Conservation (phyloP, 1,140 invertebrate genomes). For the Solenopsis invicta region DNA sequence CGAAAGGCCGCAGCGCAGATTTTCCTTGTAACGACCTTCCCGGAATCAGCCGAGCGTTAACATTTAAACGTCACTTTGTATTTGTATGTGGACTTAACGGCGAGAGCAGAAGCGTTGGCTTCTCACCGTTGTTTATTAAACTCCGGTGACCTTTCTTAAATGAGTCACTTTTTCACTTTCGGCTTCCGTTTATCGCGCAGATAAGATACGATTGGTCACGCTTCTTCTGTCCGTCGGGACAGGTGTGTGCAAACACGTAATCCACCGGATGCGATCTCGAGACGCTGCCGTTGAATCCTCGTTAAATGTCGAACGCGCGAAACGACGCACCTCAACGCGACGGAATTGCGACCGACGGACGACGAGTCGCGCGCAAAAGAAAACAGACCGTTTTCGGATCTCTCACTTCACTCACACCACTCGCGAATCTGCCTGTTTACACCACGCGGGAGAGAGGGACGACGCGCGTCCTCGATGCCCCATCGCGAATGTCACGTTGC, state of each 20-base stretch:
- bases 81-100: too few species aligned
- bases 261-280: neutral
- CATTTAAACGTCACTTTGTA: neutral
- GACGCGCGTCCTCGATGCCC: neutral
- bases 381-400: too few species aligned
- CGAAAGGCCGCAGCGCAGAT: neutral
- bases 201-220: conserved; percentile 6
- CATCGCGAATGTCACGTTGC: neutral
- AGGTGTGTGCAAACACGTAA: neutral
- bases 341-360: neutral
- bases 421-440: conserved; percentile 3
- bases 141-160: neutral
- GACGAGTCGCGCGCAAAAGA: neutral
- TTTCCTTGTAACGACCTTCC: neutral
- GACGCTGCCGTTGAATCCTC: neutral
- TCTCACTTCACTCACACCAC: neutral
- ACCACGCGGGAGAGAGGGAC: neutral
- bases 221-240: neutral
- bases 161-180: neutral
- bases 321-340: neutral
- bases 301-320: neutral
- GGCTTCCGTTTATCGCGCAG: neutral
- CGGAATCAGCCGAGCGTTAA: neutral
- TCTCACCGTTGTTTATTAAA: neutral
- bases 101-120: too few species aligned